These are phyloP conservation scores for Leptobrachium ailaonicum DNA, from an alignment of 2,113 vertebrate species.

Conservation along the genomic window DNA sequence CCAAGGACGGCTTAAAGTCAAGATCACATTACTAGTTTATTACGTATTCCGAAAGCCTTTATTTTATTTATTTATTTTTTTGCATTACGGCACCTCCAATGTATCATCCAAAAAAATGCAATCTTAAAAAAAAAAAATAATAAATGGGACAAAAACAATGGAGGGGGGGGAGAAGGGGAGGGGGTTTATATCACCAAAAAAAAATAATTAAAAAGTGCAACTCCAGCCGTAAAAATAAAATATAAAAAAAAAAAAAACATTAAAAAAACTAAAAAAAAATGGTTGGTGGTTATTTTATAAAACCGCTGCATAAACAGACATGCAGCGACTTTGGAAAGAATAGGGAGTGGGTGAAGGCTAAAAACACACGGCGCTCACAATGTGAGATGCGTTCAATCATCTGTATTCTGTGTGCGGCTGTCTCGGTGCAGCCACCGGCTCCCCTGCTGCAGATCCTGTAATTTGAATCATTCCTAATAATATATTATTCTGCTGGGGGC, in stretches of 20 bases:
- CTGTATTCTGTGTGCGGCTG: constrained; percentile 71
- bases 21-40: not conserved
- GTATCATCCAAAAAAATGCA: too few relatives aligned
- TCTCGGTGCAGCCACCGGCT: constrained; percentile 73
- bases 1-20: constrained; percentile 48
- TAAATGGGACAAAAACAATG: too few relatives aligned
- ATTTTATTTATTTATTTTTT: too few relatives aligned
- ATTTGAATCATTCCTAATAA: constrained; percentile 83
- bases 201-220: not conserved
- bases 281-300: not conserved
- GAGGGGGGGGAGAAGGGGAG: too few relatives aligned
- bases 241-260: not conserved
- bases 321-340: constrained; percentile 62
- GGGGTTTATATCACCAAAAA: not conserved
- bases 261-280: constrained; percentile 17
- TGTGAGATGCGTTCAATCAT: constrained; percentile 72
- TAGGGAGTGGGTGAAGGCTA: constrained; percentile 62
- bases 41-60: constrained; percentile 24
- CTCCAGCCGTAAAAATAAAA: not conserved
- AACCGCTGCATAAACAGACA: constrained; percentile 53
- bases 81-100: too few relatives aligned
- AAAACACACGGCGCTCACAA: constrained; percentile 66
- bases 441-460: constrained; percentile 78
- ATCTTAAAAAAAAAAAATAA: too few relatives aligned
- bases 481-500: constrained; percentile 80